Base-by-base conservation (phyloP, 2,888 invertebrate species). In the Rotaria sp. region DNA sequence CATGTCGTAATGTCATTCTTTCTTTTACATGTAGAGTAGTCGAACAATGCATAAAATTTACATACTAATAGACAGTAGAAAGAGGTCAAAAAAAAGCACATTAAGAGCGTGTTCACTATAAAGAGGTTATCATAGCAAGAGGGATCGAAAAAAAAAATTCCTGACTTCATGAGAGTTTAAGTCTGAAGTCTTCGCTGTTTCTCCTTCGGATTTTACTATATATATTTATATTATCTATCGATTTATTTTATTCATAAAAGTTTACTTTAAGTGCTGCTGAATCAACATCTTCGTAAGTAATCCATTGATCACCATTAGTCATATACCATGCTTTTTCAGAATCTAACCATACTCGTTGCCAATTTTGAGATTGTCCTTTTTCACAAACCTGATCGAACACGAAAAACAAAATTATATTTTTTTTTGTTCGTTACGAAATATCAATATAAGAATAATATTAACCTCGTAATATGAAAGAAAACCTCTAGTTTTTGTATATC, bases 401-500 rank as follows among this genome's bases (percentile, higher is more conserved):
- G 8, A 38, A 26, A 50, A 84, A 4, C 15, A 38, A 48, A 26
- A 10, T 15, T 0, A 26, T 45, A 3, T n/a, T 84, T 52, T 3
- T 15, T 13, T 50, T 18, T 13, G 3, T 50, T 50, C 15, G n/a
- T n/a, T n/a, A n/a, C n/a, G 50, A 30, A 10, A 48, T 26, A 41
- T 80, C 0, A n/a, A 8, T 24, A 84, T 2, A 30, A 59, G 1
- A 30, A 30, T 74, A 45, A 45, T 21, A 15, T 26, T n/a, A 7
- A 86, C 35, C 45, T 86, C 86, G 41, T 86, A 86, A 41, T 86
- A 84, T 2, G 86, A 30, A 30, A 86, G 52, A 74, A 86, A 75
- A 48, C 86, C 86, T 15, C 75, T 48, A n/a, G 85, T 86, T 85
- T 86, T 86, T 38, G 86, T 86, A 38, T 80, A 86, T 24, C 80